Percentiles rank a stretch among this genome's conserved stretches.
Conservation (phyloP, 2,797 vertebrate species). For the Spea hammondii region DNA sequence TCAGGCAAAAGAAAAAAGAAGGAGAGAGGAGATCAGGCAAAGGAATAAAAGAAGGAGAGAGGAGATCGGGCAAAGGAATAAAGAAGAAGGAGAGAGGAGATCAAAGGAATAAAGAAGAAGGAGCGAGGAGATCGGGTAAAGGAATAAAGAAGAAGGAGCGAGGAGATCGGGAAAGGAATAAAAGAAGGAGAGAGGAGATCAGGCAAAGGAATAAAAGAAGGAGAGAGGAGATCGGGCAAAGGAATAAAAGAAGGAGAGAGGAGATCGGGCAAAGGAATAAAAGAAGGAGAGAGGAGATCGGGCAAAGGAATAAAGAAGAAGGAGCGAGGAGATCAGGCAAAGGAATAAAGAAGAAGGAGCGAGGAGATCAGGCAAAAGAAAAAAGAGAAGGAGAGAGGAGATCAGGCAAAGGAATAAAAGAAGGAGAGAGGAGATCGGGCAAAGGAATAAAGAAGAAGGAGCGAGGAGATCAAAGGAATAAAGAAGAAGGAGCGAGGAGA, state of each 20-base stretch:
- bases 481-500: no score
- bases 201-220: background rate
- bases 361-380: no score
- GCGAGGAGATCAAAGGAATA: rapidly evolving
- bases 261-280: background rate
- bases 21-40: no score
- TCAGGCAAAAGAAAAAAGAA: no score
- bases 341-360: no score
- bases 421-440: rapidly evolving
- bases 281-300: background rate
- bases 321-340: no score
- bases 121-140: background rate
- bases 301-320: background rate
- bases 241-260: background rate
- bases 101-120: background rate
- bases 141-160: background rate
- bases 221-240: background rate
- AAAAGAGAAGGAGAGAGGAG: no score
- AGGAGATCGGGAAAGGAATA: no score
- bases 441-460: rapidly evolving
- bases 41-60: no score
- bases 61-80: no score
- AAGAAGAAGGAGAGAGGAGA: no score
- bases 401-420: background rate
- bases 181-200: background rate